Percentiles rank a stretch among this genome's conserved stretches.
phyloP scores from a whole-genome alignment of 23 tunicate genomes.

The Oikopleura vanhoeffeni region DNA sequence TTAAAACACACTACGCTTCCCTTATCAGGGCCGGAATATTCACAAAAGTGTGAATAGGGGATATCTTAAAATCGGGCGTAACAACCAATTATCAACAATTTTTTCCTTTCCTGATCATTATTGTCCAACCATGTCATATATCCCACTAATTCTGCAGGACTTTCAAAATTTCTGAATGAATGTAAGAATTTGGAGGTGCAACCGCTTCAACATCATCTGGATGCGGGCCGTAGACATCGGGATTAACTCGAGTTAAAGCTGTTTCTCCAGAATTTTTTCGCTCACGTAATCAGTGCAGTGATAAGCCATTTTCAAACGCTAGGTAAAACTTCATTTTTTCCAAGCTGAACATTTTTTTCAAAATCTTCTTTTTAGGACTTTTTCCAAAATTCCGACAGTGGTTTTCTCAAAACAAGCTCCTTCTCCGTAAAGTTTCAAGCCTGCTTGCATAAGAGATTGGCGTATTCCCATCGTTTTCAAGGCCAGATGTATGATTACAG shows the following conservation, averaged over 20 bases:
- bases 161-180: conserved; percentile 21
- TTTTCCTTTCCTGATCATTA: too few relatives aligned
- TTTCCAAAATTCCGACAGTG: conserved; percentile 20
- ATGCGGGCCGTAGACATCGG: conserved; percentile 71
- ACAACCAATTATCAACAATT: too few relatives aligned
- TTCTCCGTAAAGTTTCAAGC: conserved; percentile 24
- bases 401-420: conserved; percentile 34
- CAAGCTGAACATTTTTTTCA: not conserved
- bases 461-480: conserved; percentile 21
- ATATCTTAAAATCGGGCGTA: too few relatives aligned
- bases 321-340: conserved; percentile 39
- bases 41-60: too few relatives aligned
- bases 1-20: too few relatives aligned
- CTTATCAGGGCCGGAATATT: too few relatives aligned
- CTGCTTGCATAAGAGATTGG: conserved; percentile 19
- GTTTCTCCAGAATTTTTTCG: conserved; percentile 61
- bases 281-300: conserved; percentile 15
- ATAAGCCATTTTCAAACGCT: conserved; percentile 35
- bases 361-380: not conserved
- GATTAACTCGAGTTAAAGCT: conserved; percentile 22
- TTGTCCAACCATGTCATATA: not conserved
- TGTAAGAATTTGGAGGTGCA: conserved; percentile 56
- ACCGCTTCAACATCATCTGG: conserved; percentile 32
- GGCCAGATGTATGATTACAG: conserved; percentile 32
- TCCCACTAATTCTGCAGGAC: not conserved